Evolutionary conservation across 2,888 invertebrate species (phyloP).

Genomic region (Sturmia bella): DNA sequence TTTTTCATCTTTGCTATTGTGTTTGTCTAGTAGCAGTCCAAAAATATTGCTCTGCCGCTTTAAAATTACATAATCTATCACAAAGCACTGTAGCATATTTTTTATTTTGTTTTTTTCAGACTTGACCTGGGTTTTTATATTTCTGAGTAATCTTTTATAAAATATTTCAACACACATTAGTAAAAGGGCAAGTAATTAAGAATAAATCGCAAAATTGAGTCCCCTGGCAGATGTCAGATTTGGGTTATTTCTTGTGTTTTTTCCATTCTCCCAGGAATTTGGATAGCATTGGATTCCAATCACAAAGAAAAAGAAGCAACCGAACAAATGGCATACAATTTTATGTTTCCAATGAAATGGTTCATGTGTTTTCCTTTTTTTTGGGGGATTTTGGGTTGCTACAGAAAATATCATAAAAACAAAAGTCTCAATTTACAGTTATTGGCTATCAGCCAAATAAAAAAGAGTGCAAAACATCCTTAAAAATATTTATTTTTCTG

Average conservation of each 20-base stretch:
- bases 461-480: slow-evolving; percentile 2
- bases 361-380: slow-evolving; percentile 1
- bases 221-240: slow-evolving; percentile 40
- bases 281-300: neutral
- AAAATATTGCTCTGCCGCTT: neutral
- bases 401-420: slow-evolving; percentile 18
- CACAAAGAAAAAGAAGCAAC: neutral
- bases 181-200: slow-evolving; percentile 21
- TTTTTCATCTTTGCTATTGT: neutral
- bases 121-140: neutral
- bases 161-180: slow-evolving; percentile 6
- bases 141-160: neutral
- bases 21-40: slow-evolving; percentile 16
- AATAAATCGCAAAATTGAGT: slow-evolving; percentile 14
- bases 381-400: neutral
- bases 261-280: slow-evolving; percentile 4
- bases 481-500: neutral
- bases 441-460: slow-evolving; percentile 54
- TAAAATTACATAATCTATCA: too few species aligned
- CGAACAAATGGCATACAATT: slow-evolving; percentile 1
- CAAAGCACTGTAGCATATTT: neutral
- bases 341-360: neutral
- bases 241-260: slow-evolving; percentile 3
- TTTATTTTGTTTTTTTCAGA: neutral
- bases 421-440: slow-evolving; percentile 49